Evolutionary conservation across 2,113 vertebrate genomes (phyloP), one percentile per base, ranked within the genome.

Genomic region (Nesogale talazaci): DNA sequence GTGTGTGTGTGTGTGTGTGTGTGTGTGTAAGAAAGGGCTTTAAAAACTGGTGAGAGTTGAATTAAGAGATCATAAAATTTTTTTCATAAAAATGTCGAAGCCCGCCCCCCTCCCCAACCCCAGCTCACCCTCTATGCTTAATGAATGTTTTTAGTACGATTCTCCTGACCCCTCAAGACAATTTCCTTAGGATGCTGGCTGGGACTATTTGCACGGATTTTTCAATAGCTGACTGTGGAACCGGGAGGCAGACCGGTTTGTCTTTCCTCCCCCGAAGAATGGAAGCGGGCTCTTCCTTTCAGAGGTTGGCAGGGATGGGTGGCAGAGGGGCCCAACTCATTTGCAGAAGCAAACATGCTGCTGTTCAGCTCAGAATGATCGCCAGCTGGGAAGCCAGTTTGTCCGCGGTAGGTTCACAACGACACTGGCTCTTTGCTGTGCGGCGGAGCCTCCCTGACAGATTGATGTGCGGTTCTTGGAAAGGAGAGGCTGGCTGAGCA

Each of bases 221-320:
- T 89, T 91, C 92, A 94, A 95, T 88, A 96, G 95, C 75, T 94
- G 91, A 76, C 83, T 94, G 52, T 88, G 40, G 86, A 89, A 77
- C 91, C 91, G 63, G 78, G 74, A 95, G 89, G 89, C 87, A 74
- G 91, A 77, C 81, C 77, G 92, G 27, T 94, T 96, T 96, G 78
- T 94, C 89, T 94, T 93, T 40, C 42, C 72, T 85, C 79, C 89
- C 40, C 3, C 86, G 93, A 96, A 96, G 83, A 96, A 97, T 75
- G 46, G 85, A 96, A 96, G 92, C 96, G 96, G 93, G 94, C 61
- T 89, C 96, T 97, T 97, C 97, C 94, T 96, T 97, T 97, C 95
- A 94, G 97, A 95, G 97, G 97, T 97, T 74, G 25, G 96, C 4
- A 20, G 83, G 94, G 85, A 31, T 46, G 0, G 19, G 59, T 86